A percentile compares a stretch with the other conserved stretches of the same genome.
These are phyloP conservation scores for Urocynchramus pylzowi DNA, from an alignment of 2,113 vertebrate genomes.

Conservation along the genomic window DNA sequence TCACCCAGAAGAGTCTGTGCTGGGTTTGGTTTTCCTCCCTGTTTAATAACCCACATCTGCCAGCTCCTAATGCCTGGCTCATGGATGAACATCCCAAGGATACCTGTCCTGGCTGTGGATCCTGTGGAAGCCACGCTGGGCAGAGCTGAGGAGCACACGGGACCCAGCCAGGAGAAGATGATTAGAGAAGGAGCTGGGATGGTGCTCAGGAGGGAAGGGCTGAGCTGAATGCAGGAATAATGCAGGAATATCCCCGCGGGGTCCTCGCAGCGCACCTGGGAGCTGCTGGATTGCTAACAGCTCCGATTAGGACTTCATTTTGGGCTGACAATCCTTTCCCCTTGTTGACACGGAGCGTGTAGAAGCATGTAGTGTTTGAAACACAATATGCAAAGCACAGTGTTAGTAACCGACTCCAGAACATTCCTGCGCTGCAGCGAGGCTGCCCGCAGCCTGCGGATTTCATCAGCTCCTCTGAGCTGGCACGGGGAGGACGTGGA, in stretches of 20 bases:
- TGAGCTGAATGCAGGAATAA: not conserved
- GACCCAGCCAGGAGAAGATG: not conserved
- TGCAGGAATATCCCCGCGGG: not conserved
- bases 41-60: not conserved
- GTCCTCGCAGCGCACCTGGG: not conserved
- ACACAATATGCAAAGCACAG: not conserved
- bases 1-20: not conserved
- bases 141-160: not conserved
- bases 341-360: not conserved
- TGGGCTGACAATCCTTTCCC: not conserved
- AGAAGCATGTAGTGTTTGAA: not conserved
- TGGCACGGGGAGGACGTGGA: not conserved
- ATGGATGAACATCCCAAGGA: accelerated
- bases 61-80: not conserved
- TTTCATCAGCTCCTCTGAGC: conserved; percentile 10
- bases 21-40: not conserved
- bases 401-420: not conserved
- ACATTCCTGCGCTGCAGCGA: not conserved
- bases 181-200: not conserved
- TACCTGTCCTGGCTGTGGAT: not conserved
- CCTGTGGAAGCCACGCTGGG: not conserved
- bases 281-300: not conserved
- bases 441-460: not conserved
- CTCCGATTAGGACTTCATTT: not conserved
- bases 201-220: not conserved